These are phyloP conservation scores for Nomada goodeniana DNA, from an alignment of 2,888 invertebrate species.

Conservation along the genomic window DNA sequence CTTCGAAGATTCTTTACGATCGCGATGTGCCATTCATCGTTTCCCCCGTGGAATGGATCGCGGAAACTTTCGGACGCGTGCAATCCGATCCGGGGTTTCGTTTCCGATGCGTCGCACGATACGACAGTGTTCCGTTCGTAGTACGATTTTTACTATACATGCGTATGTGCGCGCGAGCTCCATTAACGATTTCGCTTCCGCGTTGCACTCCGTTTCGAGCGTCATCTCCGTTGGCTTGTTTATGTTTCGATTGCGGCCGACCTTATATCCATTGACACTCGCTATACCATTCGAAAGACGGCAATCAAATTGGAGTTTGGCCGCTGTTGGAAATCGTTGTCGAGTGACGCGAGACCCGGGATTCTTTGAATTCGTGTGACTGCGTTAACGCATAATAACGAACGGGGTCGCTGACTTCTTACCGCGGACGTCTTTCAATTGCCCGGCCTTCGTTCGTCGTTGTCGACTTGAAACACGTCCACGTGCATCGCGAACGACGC, in stretches of 20 bases:
- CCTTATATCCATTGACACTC: neutral
- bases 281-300: no score
- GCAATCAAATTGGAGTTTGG: neutral
- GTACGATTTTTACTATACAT: no score
- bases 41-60: no score
- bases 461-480: slow-evolving; percentile 5
- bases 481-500: slow-evolving; percentile 17
- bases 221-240: neutral
- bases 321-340: neutral
- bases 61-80: no score
- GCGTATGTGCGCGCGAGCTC: slow-evolving; percentile 60
- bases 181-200: slow-evolving; percentile 64
- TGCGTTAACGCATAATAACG: slow-evolving; percentile 6
- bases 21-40: no score
- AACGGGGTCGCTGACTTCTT: slow-evolving; percentile 42
- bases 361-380: slow-evolving; percentile 14
- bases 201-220: slow-evolving; percentile 3
- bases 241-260: neutral
- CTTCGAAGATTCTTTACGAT: no score
- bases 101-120: no score
- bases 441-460: slow-evolving; percentile 12
- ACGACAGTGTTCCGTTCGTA: no score
- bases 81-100: no score
- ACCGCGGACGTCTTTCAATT: slow-evolving; percentile 32
- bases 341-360: neutral